Evolutionary conservation across 2,888 invertebrate genomes (phyloP).

Genomic region (Monochamus alternatus): DNA sequence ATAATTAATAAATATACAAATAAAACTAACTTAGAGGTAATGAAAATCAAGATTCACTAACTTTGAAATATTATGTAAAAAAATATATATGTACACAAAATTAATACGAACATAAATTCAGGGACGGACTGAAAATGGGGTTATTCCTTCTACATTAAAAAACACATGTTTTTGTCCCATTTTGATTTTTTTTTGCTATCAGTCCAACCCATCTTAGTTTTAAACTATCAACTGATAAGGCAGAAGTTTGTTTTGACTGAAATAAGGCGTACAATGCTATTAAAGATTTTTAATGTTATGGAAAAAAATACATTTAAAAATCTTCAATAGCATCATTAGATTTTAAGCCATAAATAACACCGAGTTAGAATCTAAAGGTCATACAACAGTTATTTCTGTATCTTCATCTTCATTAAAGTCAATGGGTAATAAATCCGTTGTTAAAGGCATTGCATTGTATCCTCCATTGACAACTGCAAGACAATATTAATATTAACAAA

Average conservation of each 20-base stretch:
- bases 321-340: conserved; percentile 25
- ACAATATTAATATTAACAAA: conserved; percentile 1
- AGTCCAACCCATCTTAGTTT: conserved; percentile 10
- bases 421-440: conserved; percentile 59
- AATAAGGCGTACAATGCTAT: conserved; percentile 15
- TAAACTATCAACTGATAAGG: conserved; percentile 20
- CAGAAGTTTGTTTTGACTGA: conserved; percentile 22
- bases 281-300: not conserved
- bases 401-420: conserved; percentile 62
- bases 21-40: not conserved
- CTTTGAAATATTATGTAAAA: conserved; percentile 4
- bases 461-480: conserved; percentile 55
- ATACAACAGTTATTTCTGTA: conserved; percentile 66
- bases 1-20: not conserved
- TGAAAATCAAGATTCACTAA: not conserved
- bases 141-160: not conserved
- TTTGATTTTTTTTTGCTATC: conserved; percentile 9
- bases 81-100: conserved; percentile 3
- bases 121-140: conserved; percentile 3
- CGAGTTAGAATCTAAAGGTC: conserved; percentile 54
- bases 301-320: conserved; percentile 5
- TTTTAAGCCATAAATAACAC: conserved; percentile 32
- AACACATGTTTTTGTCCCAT: not conserved
- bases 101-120: not conserved
- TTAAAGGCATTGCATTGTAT: conserved; percentile 55